phyloP scores from a whole-genome alignment of 37 sponge, comb jelly and placozoan genomes.

The Halisarca cf. caerulea region DNA sequence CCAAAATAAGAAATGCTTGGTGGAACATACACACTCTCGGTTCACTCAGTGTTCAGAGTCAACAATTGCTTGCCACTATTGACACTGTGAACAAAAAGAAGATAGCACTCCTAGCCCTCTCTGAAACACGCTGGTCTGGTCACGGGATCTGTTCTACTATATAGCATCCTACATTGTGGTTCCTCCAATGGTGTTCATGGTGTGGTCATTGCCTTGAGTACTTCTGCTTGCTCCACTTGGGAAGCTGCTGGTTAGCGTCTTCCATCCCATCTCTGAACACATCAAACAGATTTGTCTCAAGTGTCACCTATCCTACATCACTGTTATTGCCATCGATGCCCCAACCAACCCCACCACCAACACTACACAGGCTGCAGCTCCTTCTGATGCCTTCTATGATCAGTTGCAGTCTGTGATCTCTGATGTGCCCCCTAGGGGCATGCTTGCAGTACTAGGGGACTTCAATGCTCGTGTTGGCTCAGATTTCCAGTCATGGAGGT shows the following conservation, averaged over 20 bases:
- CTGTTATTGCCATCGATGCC: not conserved
- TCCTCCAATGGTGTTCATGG: not conserved
- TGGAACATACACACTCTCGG: not conserved
- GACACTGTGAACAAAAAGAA: conserved; percentile 2
- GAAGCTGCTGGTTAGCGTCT: conserved; percentile 1
- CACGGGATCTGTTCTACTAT: not conserved
- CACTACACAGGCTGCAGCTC: not conserved
- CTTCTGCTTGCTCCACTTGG: conserved; percentile 2
- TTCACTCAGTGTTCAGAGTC: conserved; percentile 11
- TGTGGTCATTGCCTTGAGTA: not conserved
- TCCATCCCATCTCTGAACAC: not conserved
- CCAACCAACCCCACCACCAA: not conserved
- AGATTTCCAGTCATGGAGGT: not conserved
- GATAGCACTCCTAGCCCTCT: not conserved
- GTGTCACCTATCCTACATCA: not conserved
- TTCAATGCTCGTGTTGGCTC: conserved; percentile 11
- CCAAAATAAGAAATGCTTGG: conserved; percentile 4
- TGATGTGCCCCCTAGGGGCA: not conserved
- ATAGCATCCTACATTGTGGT: conserved; percentile 2
- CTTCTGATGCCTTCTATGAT: not conserved
- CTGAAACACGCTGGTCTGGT: conserved; percentile 17
- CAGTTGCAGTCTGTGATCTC: not conserved
- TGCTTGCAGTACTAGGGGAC: not conserved
- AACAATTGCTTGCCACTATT: not conserved
- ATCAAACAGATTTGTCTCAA: not conserved